phyloP scores from a whole-genome alignment of 2,113 vertebrate species.

The Campylorhamphus procurvoides region DNA sequence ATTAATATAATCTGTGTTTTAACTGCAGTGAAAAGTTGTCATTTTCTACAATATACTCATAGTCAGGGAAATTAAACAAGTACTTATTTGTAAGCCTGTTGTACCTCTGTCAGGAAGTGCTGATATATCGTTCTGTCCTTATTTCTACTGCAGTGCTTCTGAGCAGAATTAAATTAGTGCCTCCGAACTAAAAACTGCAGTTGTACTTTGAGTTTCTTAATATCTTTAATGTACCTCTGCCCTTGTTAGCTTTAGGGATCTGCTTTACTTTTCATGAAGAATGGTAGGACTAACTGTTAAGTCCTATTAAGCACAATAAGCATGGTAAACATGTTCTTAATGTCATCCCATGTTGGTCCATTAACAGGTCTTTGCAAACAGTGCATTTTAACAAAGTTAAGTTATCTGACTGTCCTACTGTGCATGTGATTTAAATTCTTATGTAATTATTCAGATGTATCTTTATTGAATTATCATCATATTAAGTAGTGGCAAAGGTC shows the following conservation, averaged over 20 bases:
- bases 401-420: not conserved
- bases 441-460: not conserved
- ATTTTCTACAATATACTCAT: not conserved
- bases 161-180: not conserved
- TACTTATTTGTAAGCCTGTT: not conserved
- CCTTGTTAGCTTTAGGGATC: not conserved
- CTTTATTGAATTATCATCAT: not conserved
- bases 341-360: not conserved
- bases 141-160: not conserved
- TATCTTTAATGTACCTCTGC: not conserved
- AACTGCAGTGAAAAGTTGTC: not conserved
- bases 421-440: not conserved
- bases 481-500: not conserved
- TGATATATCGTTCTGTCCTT: fast-evolving
- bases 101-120: not conserved
- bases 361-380: not conserved
- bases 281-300: not conserved
- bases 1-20: not conserved
- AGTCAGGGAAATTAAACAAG: not conserved
- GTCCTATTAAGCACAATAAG: not conserved
- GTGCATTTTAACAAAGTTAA: not conserved
- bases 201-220: not conserved
- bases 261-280: not conserved
- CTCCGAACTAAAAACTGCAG: not conserved
- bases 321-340: not conserved